Evolutionary conservation across 2,888 invertebrate species (phyloP).

Genomic region (Ferdinandea cuprea): DNA sequence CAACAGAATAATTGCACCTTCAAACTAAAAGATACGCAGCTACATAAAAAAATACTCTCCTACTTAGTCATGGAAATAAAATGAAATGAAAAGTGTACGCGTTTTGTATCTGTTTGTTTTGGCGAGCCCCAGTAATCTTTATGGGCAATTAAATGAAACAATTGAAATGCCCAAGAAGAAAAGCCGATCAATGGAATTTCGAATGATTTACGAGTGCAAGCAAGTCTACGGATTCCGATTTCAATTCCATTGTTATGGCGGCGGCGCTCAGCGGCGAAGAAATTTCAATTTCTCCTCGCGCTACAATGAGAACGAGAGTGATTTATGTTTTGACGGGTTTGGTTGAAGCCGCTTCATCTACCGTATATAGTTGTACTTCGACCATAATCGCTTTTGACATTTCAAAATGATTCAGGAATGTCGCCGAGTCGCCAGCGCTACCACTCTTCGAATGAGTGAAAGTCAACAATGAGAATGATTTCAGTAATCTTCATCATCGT

Average conservation of each 20-base stretch:
- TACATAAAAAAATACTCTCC: neutral
- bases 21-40: slow-evolving; percentile 1
- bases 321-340: slow-evolving; percentile 18
- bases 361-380: neutral
- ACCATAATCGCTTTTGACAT: slow-evolving; percentile 5
- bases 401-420: neutral
- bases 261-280: slow-evolving; percentile 19
- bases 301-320: slow-evolving; percentile 6
- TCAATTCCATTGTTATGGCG: neutral
- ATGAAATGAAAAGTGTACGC: slow-evolving; percentile 63
- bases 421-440: neutral
- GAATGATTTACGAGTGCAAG: slow-evolving; percentile 44
- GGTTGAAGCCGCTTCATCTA: neutral
- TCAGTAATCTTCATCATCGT: neutral
- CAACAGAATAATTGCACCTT: slow-evolving; percentile 31
- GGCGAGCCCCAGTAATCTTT: slow-evolving; percentile 29
- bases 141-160: slow-evolving; percentile 58
- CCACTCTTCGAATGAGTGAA: neutral
- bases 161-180: slow-evolving; percentile 55
- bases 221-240: slow-evolving; percentile 11
- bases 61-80: slow-evolving; percentile 2
- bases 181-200: slow-evolving; percentile 41
- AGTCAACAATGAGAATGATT: neutral
- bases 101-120: slow-evolving; percentile 27
- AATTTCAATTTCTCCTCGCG: slow-evolving; percentile 51